Evolutionary conservation across 1,140 invertebrate species (phyloP).

Genomic region (Zaprionus nigranus): DNA sequence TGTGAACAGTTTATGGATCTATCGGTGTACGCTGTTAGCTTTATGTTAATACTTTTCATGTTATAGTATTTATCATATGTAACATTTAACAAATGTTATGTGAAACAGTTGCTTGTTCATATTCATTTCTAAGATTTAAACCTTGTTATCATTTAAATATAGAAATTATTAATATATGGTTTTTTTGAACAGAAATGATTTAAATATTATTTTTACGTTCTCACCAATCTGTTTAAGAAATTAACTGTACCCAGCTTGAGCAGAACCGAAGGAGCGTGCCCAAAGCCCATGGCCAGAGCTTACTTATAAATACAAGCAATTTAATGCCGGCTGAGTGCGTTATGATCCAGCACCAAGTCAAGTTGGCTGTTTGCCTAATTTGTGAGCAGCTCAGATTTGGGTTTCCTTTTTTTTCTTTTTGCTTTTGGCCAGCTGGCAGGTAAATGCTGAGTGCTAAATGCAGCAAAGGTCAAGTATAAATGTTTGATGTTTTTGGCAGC

Average conservation of each 20-base stretch:
- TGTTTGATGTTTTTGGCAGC: conserved; percentile 40
- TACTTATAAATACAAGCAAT: conserved; percentile 49
- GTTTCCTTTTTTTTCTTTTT: conserved; percentile 11
- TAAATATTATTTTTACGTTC: neutral
- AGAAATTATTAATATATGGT: too few species aligned
- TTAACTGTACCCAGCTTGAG: neutral
- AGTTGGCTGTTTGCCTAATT: conserved; percentile 61
- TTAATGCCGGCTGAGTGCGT: conserved; percentile 66
- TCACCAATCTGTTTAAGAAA: neutral
- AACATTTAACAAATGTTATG: too few species aligned
- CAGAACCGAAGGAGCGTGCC: neutral
- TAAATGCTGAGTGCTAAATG: neutral
- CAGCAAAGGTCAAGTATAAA: conserved; percentile 43
- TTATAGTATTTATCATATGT: too few species aligned
- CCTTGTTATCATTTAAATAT: too few species aligned
- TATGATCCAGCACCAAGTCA: conserved; percentile 57
- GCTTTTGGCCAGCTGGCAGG: conserved; percentile 4
- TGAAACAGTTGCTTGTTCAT: too few species aligned
- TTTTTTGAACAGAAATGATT: too few species aligned
- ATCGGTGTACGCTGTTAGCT: too few species aligned
- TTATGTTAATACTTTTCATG: too few species aligned
- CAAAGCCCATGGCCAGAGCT: conserved; percentile 49
- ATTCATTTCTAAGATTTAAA: too few species aligned
- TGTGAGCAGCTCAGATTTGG: conserved; percentile 31
- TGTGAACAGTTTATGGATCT: too few species aligned